Conservation (phyloP, 2,113 vertebrate species). For the Theropithecus gelada region DNA sequence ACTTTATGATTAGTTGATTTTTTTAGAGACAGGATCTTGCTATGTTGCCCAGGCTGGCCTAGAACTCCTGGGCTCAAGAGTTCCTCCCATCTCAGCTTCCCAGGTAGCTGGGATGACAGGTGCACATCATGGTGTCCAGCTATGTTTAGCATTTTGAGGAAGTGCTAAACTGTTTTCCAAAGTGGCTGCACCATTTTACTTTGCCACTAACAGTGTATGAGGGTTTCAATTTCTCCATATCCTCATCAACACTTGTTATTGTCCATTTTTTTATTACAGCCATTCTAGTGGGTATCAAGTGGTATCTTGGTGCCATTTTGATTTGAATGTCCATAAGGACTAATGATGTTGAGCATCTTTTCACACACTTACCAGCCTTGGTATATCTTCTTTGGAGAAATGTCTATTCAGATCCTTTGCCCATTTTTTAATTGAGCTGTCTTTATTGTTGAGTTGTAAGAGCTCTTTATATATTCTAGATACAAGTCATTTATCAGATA, state of each 20-base stretch:
- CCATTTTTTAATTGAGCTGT: background rate
- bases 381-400: background rate
- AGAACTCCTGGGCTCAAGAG: too few relatives aligned
- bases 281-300: background rate
- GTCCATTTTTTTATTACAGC: background rate
- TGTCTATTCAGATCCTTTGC: background rate
- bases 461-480: background rate
- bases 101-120: too few relatives aligned
- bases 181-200: background rate
- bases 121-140: too few relatives aligned
- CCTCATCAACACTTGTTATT: background rate
- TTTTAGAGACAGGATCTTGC: too few relatives aligned
- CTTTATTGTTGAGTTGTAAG: background rate
- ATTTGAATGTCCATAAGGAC: background rate
- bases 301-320: background rate
- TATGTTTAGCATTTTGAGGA: background rate
- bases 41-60: too few relatives aligned
- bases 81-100: too few relatives aligned
- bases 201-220: background rate
- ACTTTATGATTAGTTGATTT: too few relatives aligned
- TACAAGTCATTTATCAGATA: background rate
- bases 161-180: background rate
- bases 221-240: background rate
- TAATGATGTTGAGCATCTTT: background rate
- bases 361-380: background rate